Evolutionary conservation across 2,113 vertebrate species (phyloP), one percentile per base, ranked within the genome.

Genomic region (Austrofundulus limnaeus): DNA sequence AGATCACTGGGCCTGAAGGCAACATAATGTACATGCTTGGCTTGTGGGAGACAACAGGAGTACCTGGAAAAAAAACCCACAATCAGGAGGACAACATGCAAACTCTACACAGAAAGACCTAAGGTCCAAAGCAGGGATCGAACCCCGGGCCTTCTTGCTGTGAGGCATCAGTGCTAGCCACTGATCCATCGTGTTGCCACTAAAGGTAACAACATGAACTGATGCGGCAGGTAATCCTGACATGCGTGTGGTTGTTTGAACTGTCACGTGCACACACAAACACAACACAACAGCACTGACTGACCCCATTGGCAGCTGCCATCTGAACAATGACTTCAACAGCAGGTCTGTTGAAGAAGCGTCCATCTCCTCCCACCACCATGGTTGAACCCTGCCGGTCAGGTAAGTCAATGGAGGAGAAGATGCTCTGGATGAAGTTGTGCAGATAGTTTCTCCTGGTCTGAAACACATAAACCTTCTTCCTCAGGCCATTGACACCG

Each of bases 251-350:
- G 21, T 50, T 20, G 66, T 61, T 37, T 42, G 45, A 52, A 59
- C 42, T 13, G 60, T 61, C 59, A 57, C 53, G 48, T 38, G 62
- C 63, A 72, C 17, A n/a, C 15, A 25, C 20, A 42, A 24, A 85
- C 59, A 66, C 41, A 53, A 61, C 61, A 67, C 58, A 67, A 9
- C 31, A 9, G 31, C 77, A 77, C 2, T 23, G 48, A 97, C 97
- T 94, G 87, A 99, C 97, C 96, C 97, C 96, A 0, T 98, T 99
- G 87, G 96, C 97, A 39, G 96, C 97, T 53, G 97, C 95, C 95
- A 99, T 98, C 91, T 97, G 96, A 80, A 94, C 94, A 85, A 98
- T 93, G 73, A 95, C 92, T 88, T 94, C 93, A 81, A 95, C 92
- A 70, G 96, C 96, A 11, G 90, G 85, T 59, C 85, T 94, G 91